Base-by-base conservation (phyloP, 2,113 vertebrate genomes). In the Pollachius pollachius region DNA sequence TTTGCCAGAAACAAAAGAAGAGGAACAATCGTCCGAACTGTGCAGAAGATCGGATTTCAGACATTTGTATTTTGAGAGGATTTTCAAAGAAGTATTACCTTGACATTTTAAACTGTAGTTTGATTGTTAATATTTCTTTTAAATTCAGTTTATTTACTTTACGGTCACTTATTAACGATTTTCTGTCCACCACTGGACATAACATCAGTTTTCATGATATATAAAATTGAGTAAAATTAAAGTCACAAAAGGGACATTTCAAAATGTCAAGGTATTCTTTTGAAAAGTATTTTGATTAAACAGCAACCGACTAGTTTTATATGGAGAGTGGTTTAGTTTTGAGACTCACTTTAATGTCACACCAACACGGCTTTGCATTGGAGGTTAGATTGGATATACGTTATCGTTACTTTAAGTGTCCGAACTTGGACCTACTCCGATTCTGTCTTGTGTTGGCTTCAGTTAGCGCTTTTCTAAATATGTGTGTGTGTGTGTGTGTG, bases 381-480 rank as follows among this genome's bases (percentile, higher is more conserved):
- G 30, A 34, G 4, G 30, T 34, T 34, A 4, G 30, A 34, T 34
- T 7, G n/a, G 77, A 84, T 80, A 81, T 81, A 74, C 75, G 71
- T 84, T 68, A 76, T 75, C 64, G 76, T 76, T 64, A 27, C 67
- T 80, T 80, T 74, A 72, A 80, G 70, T 75, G 81, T 48, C 11
- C 41, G 12, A 48, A 48, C 41, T 48, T 11, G 6, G 41, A 48
- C 41, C 4, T 34, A 34, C 30, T 34, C 30, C 4, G 70, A 52
- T 69, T 69, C 72, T 57, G 54, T n/a, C n/a, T 57, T 57, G n/a
- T 57, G 41, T 13, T 48, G 54, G 54, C 3, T n/a, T 57, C 15
- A 16, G 54, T 57, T 57, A 16, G n/a, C 54, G n/a, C 41, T 57
- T 57, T 57, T 57, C 54, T n/a, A 57, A 57, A 5, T 57, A 15